Conservation (phyloP, 1,140 invertebrate species). For the Anagrus nilaparvatae region DNA sequence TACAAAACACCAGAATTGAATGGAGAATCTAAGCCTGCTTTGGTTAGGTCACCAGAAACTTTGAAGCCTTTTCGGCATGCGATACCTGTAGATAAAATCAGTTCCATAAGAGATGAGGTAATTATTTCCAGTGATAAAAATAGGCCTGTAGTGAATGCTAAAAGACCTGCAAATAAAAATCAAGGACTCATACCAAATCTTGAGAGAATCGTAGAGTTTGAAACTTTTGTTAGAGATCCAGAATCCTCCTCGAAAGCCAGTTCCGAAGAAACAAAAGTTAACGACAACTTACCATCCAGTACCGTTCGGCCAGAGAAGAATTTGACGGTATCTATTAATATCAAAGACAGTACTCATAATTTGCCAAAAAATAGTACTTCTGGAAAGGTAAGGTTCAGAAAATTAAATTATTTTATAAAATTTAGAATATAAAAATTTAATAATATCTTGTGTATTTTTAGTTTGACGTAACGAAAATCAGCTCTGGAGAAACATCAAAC, state of each 20-base stretch:
- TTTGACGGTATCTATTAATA: too few relatives aligned
- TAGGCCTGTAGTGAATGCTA: neutral
- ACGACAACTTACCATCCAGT: constrained; percentile 10
- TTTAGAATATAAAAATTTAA: too few relatives aligned
- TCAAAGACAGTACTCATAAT: too few relatives aligned
- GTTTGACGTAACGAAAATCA: constrained; percentile 15
- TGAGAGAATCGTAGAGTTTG: constrained; percentile 22
- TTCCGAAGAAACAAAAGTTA: constrained; percentile 11
- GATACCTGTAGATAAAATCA: constrained; percentile 58
- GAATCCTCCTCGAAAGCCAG: constrained; percentile 19
- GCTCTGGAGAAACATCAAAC: too few relatives aligned
- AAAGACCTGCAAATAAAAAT: too few relatives aligned
- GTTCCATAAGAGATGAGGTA: constrained; percentile 21
- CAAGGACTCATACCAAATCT: constrained; percentile 10
- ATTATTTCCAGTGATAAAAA: constrained; percentile 1
- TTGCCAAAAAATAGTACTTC: too few relatives aligned
- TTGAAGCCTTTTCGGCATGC: constrained; percentile 45
- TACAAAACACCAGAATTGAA: constrained; percentile 52
- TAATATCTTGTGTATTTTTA: too few relatives aligned
- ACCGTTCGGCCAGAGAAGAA: too few relatives aligned
- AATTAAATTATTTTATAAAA: too few relatives aligned
- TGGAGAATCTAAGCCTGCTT: constrained; percentile 24
- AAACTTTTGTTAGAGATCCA: constrained; percentile 23
- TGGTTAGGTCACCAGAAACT: constrained; percentile 32
- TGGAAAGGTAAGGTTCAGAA: too few relatives aligned